phyloP scores from a whole-genome alignment of 2,797 vertebrate genomes.

The Myotis daubentonii region DNA sequence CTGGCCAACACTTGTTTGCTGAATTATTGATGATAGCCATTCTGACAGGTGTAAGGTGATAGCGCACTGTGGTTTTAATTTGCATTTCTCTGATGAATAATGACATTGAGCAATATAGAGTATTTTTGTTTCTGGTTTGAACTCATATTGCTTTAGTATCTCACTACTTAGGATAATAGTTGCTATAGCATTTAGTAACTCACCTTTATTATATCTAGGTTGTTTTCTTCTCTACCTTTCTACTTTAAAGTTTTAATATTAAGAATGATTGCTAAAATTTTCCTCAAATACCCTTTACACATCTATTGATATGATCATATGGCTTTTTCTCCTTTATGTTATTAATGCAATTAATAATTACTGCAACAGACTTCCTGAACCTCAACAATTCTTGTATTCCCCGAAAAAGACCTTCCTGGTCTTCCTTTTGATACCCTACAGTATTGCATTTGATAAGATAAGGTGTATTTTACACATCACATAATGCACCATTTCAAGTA shows the following conservation, averaged over 20 bases:
- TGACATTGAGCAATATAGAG: neutral
- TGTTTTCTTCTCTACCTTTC: neutral
- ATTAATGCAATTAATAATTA: neutral
- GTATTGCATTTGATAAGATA: neutral
- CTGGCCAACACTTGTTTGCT: no score
- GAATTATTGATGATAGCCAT: no score
- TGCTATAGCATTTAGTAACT: neutral
- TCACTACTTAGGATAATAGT: neutral
- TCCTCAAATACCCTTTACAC: neutral
- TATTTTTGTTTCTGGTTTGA: neutral
- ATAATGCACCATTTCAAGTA: slow-evolving; percentile 2
- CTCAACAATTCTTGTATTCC: neutral
- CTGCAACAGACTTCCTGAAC: neutral
- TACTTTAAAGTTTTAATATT: neutral
- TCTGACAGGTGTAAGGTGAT: no score
- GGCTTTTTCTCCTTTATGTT: neutral
- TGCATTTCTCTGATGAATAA: no score
- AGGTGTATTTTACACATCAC: neutral
- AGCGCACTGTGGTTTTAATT: no score
- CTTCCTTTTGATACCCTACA: neutral
- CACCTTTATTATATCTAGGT: neutral
- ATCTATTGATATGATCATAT: neutral
- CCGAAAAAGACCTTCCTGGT: neutral
- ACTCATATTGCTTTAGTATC: neutral
- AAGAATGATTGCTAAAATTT: neutral